Evolutionary conservation across 2,113 vertebrate genomes (phyloP).

Genomic region (Oreochromis spilurus): DNA sequence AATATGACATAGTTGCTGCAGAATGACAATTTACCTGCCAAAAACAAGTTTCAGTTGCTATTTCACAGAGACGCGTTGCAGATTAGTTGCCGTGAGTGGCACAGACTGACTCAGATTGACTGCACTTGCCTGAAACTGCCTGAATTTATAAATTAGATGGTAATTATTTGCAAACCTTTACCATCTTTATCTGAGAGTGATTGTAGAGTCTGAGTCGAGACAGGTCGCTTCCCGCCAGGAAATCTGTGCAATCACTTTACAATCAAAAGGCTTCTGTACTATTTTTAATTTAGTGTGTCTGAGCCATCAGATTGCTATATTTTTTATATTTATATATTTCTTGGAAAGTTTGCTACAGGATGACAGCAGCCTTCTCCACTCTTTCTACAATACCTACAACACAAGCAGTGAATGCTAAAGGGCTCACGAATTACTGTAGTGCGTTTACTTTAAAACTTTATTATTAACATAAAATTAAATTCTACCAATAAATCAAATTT

Average conservation of each 20-base stretch:
- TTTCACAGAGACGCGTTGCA: background rate
- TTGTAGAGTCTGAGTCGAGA: background rate
- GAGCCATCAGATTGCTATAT: background rate
- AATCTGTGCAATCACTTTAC: background rate
- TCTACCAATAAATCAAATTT: background rate
- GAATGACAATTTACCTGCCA: background rate
- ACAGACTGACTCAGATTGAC: background rate
- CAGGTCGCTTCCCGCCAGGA: background rate
- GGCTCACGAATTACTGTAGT: fast-evolving
- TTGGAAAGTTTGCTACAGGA: background rate
- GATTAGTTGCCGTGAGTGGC: background rate
- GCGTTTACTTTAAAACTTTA: background rate
- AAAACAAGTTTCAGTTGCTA: background rate
- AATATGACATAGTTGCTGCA: background rate
- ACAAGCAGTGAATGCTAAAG: background rate
- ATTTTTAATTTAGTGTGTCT: background rate
- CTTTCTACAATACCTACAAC: background rate
- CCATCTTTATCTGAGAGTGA: background rate
- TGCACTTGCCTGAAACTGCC: background rate
- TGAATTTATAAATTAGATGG: background rate
- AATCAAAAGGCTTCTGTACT: fast-evolving
- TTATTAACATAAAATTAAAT: background rate
- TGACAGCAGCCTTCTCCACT: background rate
- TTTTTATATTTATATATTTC: fast-evolving
- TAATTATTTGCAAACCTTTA: background rate